Evolutionary conservation across 2,113 vertebrate species (phyloP).

Genomic region (Atlantisia rogersi): DNA sequence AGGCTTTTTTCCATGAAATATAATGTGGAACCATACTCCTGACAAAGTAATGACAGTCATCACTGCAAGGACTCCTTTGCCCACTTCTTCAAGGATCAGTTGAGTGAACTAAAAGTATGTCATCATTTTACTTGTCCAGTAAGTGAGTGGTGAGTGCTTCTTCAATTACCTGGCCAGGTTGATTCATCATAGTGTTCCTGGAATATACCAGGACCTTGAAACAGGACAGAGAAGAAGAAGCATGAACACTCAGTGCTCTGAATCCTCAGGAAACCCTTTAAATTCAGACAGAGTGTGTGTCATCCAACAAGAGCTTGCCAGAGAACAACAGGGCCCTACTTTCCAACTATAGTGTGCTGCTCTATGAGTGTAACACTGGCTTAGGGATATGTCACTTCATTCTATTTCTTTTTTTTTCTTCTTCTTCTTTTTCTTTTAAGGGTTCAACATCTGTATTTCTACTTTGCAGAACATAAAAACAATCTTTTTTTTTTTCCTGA

Average conservation of each 20-base stretch:
- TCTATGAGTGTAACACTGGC: neutral
- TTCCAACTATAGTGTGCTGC: neutral
- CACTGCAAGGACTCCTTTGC: neutral
- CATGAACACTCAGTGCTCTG: neutral
- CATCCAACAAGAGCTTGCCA: neutral
- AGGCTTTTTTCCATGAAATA: neutral
- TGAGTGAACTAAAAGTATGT: neutral
- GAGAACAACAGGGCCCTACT: neutral
- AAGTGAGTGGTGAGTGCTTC: neutral
- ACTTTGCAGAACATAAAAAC: neutral
- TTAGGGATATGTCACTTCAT: neutral
- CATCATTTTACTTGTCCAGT: neutral
- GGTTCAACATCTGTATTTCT: neutral
- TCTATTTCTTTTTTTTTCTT: neutral
- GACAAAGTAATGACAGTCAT: neutral
- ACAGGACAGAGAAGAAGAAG: neutral
- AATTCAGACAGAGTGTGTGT: neutral
- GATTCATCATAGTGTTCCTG: neutral
- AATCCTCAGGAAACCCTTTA: neutral
- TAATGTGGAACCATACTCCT: accelerated
- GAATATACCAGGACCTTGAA: neutral
- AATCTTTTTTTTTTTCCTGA: neutral
- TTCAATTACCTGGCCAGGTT: neutral
- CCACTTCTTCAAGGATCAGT: neutral
- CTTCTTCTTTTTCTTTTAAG: neutral